A percentile compares a stretch with the other conserved stretches of the same genome.
Conservation (phyloP, 1,140 invertebrate species). For the Temnothorax longispinosus region DNA sequence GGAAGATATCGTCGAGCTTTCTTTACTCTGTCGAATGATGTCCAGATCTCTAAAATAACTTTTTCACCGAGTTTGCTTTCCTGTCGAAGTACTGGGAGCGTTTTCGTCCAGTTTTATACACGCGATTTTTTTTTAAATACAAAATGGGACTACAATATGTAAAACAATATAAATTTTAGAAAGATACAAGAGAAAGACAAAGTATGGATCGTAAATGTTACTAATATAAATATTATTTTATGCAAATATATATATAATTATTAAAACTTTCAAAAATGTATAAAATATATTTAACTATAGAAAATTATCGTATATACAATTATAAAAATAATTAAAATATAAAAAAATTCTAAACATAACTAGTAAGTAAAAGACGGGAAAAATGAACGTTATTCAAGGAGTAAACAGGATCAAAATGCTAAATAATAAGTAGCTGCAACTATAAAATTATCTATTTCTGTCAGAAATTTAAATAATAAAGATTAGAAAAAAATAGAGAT, state of each 20-base stretch:
- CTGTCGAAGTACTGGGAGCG: background rate
- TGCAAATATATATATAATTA: background rate
- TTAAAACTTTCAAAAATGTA: background rate
- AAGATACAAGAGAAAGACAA: background rate
- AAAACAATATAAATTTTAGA: background rate
- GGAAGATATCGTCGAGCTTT: background rate
- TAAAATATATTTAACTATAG: slow-evolving; percentile 6
- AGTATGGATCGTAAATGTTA: background rate
- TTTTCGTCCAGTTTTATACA: background rate
- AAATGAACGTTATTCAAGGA: background rate
- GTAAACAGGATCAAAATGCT: background rate
- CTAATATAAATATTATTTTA: background rate
- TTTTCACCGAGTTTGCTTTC: background rate
- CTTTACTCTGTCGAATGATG: background rate
- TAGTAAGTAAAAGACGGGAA: background rate
- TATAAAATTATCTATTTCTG: background rate
- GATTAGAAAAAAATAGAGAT: background rate
- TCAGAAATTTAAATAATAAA: background rate
- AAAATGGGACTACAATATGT: background rate
- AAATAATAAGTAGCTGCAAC: background rate
- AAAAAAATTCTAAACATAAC: background rate
- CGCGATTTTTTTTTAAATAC: background rate
- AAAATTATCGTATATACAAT: background rate
- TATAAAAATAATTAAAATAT: background rate
- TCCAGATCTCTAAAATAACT: background rate